Percentiles rank a stretch among this genome's conserved stretches.
phyloP scores from a whole-genome alignment of 2,113 vertebrate species.

The Dasyprocta punctata region DNA sequence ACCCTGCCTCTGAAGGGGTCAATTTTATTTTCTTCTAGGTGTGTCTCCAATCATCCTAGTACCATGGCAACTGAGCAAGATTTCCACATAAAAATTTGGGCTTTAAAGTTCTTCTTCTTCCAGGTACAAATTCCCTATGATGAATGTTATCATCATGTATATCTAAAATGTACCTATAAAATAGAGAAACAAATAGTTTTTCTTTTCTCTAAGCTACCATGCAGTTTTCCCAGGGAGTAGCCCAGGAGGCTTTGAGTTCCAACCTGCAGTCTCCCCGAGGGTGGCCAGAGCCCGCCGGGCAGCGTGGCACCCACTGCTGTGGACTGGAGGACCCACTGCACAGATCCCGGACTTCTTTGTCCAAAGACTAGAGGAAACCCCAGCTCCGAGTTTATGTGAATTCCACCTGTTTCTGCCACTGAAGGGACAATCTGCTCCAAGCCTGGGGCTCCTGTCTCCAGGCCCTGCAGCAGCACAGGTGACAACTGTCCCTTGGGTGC shows the following conservation, averaged over 20 bases:
- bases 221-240: accelerated
- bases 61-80: accelerated
- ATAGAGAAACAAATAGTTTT: not conserved
- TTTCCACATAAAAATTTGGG: not conserved
- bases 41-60: accelerated
- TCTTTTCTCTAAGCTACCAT: not conserved
- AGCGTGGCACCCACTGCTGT: accelerated
- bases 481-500: not conserved
- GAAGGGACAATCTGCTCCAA: not conserved
- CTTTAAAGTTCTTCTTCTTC: not conserved
- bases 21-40: not conserved
- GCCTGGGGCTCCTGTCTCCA: not conserved
- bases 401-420: not conserved
- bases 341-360: not conserved
- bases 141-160: not conserved
- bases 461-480: not conserved
- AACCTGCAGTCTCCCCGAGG: accelerated
- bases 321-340: not conserved
- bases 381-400: not conserved
- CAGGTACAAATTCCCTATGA: not conserved
- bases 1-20: not conserved
- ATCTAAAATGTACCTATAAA: not conserved
- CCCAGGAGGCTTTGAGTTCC: not conserved
- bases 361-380: not conserved
- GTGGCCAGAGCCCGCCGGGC: accelerated